These are phyloP conservation scores for Pteria penguin DNA, from an alignment of 2,888 invertebrate genomes.

Conservation along the genomic window DNA sequence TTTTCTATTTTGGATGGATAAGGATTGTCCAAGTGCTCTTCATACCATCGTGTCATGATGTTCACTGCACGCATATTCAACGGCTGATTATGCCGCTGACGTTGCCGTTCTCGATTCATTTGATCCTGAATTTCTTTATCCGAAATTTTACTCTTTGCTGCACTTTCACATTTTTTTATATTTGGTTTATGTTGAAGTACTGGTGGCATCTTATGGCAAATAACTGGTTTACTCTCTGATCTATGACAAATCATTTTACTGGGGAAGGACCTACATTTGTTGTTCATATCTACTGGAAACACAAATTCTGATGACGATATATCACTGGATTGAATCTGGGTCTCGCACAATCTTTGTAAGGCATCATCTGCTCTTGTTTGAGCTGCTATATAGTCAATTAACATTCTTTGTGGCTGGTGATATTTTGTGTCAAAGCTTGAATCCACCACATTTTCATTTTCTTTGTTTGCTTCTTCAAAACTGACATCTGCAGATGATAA, in stretches of 20 bases:
- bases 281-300: background rate
- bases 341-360: background rate
- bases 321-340: conserved; percentile 42
- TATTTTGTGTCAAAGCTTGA: conserved; percentile 14
- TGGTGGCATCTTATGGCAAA: conserved; percentile 26
- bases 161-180: conserved; percentile 27
- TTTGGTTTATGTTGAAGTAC: conserved; percentile 18
- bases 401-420: background rate
- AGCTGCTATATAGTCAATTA: background rate
- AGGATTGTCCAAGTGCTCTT: conserved; percentile 66
- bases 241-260: background rate
- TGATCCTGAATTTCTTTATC: conserved; percentile 18
- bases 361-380: background rate
- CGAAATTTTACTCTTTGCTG: conserved; percentile 24
- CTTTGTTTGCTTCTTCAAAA: conserved; percentile 39
- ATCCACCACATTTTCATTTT: conserved; percentile 12
- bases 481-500: conserved; percentile 1
- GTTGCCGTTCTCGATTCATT: conserved; percentile 34
- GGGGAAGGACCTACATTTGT: background rate
- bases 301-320: conserved; percentile 31
- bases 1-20: conserved; percentile 72
- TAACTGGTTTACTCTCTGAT: background rate
- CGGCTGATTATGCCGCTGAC: conserved; percentile 70
- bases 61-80: conserved; percentile 64
- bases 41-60: conserved; percentile 74